Percentiles rank a stretch among this genome's conserved stretches.
Conservation (phyloP, 2,797 vertebrate species). For the Morus bassanus region DNA sequence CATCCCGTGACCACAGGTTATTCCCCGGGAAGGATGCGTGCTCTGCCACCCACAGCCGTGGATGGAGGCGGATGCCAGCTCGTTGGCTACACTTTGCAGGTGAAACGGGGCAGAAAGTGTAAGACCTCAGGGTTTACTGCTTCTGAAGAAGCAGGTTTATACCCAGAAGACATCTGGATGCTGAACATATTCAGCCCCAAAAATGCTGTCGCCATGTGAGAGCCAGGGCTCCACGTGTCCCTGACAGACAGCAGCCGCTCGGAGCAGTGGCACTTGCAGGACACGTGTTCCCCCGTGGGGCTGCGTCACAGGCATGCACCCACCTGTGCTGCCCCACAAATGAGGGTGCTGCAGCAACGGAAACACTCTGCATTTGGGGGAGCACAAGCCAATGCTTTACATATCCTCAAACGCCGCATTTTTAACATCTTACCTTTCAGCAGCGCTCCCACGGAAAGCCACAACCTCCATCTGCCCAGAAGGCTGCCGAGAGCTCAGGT, state of each 20-base stretch:
- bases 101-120: rapidly evolving
- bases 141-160: background rate
- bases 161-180: rapidly evolving
- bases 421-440: background rate
- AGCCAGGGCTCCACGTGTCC: background rate
- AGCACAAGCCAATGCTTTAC: rapidly evolving
- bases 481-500: background rate
- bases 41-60: background rate
- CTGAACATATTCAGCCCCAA: rapidly evolving
- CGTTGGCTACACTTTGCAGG: rapidly evolving
- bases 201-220: rapidly evolving
- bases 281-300: rapidly evolving
- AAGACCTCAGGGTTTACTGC: rapidly evolving
- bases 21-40: background rate
- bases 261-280: rapidly evolving
- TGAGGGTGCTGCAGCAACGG: background rate
- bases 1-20: rapidly evolving
- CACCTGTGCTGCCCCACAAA: background rate
- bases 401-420: background rate
- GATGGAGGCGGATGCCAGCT: background rate
- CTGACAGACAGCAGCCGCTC: rapidly evolving
- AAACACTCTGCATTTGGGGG: background rate
- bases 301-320: background rate
- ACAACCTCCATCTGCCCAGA: background rate
- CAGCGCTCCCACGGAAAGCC: background rate